phyloP scores from a whole-genome alignment of 2,888 invertebrate species.

The Lathronympha strigana region DNA sequence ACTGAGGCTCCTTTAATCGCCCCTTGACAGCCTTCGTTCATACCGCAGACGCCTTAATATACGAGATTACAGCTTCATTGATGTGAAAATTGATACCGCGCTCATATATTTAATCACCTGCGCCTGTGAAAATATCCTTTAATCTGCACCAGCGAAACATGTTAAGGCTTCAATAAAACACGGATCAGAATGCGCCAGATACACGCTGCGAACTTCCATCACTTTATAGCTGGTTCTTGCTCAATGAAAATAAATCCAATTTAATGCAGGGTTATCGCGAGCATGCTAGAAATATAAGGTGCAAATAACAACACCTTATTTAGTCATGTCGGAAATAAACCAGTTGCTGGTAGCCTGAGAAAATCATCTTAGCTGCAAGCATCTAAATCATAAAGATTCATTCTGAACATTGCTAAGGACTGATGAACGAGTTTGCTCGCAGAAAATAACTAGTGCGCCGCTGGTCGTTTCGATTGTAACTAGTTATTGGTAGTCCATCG shows the following conservation, averaged over 20 bases:
- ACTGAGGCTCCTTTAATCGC: conserved; percentile 60
- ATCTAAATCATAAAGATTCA: conserved; percentile 77
- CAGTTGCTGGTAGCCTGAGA: conserved; percentile 77
- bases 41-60: conserved; percentile 46
- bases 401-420: conserved; percentile 67
- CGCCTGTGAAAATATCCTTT: conserved; percentile 48
- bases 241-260: conserved; percentile 62
- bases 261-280: conserved; percentile 54
- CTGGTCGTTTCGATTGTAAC: conserved; percentile 35
- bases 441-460: conserved; percentile 45
- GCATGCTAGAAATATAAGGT: conserved; percentile 65
- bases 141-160: conserved; percentile 23
- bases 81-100: conserved; percentile 69
- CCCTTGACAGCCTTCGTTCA: conserved; percentile 67
- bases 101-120: conserved; percentile 61
- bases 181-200: conserved; percentile 10
- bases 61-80: conserved; percentile 67
- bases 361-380: conserved; percentile 64
- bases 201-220: conserved; percentile 33
- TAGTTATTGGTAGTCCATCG: conserved; percentile 28
- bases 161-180: conserved; percentile 21
- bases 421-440: conserved; percentile 65
- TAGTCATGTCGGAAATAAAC: conserved; percentile 74
- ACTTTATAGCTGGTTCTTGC: conserved; percentile 45
- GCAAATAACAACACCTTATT: conserved; percentile 76